Evolutionary conservation across 1,140 invertebrate genomes (phyloP).

Genomic region (Phthorimaea operculella): DNA sequence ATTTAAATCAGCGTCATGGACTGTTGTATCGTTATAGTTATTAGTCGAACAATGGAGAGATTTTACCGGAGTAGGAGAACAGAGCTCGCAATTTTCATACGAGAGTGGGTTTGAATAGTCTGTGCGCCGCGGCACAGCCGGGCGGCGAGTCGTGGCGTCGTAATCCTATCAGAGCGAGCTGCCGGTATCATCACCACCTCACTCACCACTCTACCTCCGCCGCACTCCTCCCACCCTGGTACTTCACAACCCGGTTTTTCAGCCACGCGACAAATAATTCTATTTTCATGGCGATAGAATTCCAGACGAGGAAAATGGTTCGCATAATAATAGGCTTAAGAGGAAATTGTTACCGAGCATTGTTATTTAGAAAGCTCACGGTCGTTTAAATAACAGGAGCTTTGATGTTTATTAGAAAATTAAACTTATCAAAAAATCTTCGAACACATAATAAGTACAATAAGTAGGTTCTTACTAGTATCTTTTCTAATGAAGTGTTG

Average conservation of each 20-base stretch:
- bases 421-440: too few species aligned
- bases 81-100: conserved; percentile 62
- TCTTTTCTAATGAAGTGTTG: too few species aligned
- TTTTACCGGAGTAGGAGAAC: conserved; percentile 56
- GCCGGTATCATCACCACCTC: neutral
- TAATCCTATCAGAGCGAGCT: conserved; percentile 50
- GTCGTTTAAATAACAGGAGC: too few species aligned
- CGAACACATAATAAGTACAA: too few species aligned
- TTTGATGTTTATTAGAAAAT: too few species aligned
- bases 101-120: conserved; percentile 47
- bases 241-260: conserved; percentile 40
- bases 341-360: conserved; percentile 20
- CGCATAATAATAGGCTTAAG: conserved; percentile 48
- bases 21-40: conserved; percentile 62
- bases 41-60: conserved; percentile 61
- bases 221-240: conserved; percentile 20
- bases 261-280: conserved; percentile 61
- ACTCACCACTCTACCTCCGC: conserved; percentile 25
- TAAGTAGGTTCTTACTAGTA: too few species aligned
- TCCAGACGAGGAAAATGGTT: conserved; percentile 31
- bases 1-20: conserved; percentile 49
- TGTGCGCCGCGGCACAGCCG: conserved; percentile 37
- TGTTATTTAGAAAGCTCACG: conserved; percentile 6
- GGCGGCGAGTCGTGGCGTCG: conserved; percentile 47
- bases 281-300: conserved; percentile 48